Evolutionary conservation across 2,797 vertebrate genomes (phyloP).

Genomic region (Taenioides sp.): DNA sequence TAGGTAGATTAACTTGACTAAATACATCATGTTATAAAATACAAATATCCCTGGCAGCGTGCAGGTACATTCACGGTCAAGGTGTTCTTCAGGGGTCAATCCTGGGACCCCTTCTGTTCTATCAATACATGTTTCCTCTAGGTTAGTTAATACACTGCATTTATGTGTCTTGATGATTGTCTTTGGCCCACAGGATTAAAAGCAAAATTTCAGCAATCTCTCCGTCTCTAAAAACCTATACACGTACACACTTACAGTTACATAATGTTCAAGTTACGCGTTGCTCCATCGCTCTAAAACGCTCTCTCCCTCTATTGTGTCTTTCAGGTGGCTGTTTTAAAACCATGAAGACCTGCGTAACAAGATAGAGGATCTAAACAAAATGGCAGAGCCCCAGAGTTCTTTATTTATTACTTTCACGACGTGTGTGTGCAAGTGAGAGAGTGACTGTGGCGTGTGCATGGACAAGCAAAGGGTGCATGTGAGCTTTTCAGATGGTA

Average conservation of each 20-base stretch:
- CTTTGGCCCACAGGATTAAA: not conserved
- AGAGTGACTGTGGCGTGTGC: slow-evolving; percentile 19
- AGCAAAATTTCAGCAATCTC: not conserved
- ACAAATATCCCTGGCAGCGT: not conserved
- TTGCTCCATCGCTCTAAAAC: not conserved
- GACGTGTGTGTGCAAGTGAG: slow-evolving; percentile 12
- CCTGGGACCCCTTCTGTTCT: not conserved
- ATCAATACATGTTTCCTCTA: not conserved
- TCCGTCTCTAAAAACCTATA: not conserved
- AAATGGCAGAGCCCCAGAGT: slow-evolving; percentile 67
- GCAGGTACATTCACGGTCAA: not conserved
- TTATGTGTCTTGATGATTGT: not conserved
- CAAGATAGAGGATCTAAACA: slow-evolving; percentile 46
- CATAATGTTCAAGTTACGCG: not conserved
- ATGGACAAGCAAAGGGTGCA: slow-evolving; percentile 35
- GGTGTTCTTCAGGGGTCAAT: not conserved
- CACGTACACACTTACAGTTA: not conserved
- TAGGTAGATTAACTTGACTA: not conserved
- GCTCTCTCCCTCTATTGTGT: slow-evolving; percentile 41
- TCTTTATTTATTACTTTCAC: slow-evolving; percentile 80
- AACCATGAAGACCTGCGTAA: slow-evolving; percentile 46
- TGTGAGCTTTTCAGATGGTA: slow-evolving; percentile 55
- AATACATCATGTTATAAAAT: not conserved
- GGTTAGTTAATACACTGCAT: not conserved
- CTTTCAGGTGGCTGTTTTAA: slow-evolving; percentile 63